These are phyloP conservation scores for Eurois occulta DNA, from an alignment of 2,888 invertebrate genomes.

Conservation along the genomic window DNA sequence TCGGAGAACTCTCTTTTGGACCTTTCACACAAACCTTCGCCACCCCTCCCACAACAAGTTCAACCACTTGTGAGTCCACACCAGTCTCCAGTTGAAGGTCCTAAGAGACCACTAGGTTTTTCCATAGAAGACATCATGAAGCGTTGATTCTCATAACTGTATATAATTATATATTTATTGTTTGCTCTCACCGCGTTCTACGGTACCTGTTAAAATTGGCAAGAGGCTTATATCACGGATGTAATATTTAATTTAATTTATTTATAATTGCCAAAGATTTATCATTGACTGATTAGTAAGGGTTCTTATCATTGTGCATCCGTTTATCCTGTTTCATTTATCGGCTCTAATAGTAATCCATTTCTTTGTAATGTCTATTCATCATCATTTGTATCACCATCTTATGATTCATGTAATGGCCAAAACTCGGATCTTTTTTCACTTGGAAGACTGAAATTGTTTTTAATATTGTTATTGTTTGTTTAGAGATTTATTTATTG, in stretches of 20 bases:
- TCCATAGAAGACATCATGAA: constrained; percentile 97
- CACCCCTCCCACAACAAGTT: constrained; percentile 77
- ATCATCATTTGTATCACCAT: constrained; percentile 57
- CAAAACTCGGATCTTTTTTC: constrained; percentile 74
- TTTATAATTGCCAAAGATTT: constrained; percentile 80
- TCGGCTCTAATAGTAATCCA: constrained; percentile 28
- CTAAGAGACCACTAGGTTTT: constrained; percentile 92
- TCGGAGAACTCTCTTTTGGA: constrained; percentile 88
- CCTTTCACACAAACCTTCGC: constrained; percentile 89
- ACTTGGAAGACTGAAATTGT: constrained; percentile 87
- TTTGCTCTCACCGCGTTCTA: constrained; percentile 61
- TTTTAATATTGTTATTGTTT: constrained; percentile 87
- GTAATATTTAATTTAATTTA: constrained; percentile 67
- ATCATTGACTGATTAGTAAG: constrained; percentile 76
- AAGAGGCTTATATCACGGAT: constrained; percentile 63
- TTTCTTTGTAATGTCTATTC: constrained; percentile 64
- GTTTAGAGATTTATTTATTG: constrained; percentile 88
- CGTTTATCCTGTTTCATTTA: constrained; percentile 59
- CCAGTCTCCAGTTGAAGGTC: constrained; percentile 83
- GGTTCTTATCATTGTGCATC: constrained; percentile 62
- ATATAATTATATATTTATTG: constrained; percentile 72
- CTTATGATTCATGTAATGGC: constrained; percentile 56
- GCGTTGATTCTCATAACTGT: constrained; percentile 89
- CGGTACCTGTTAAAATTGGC: constrained; percentile 65
- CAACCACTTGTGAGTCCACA: constrained; percentile 78